Evolutionary conservation across 2,888 invertebrate species (phyloP).

Genomic region (Hirudinaria manillensis): DNA sequence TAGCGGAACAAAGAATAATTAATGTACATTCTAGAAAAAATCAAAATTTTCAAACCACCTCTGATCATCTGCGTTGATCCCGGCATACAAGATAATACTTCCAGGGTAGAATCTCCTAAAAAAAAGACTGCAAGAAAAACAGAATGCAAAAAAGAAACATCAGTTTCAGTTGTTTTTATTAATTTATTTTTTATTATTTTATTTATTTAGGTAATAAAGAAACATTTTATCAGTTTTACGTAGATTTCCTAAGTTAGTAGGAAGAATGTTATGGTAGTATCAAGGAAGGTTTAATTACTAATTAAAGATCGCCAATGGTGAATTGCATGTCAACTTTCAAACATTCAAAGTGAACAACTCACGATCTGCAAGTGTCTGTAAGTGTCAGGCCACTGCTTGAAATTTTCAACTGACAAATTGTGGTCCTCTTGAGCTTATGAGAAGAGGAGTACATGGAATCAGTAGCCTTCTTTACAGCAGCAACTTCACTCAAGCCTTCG

Average conservation of each 20-base stretch:
- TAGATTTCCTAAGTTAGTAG: too few species aligned
- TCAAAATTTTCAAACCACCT: conserved; percentile 56
- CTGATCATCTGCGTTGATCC: conserved; percentile 84
- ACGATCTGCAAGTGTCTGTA: conserved; percentile 86
- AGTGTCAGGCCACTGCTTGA: conserved; percentile 91
- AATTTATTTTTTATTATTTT: too few species aligned
- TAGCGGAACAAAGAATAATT: background rate
- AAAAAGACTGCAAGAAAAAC: conserved; percentile 58
- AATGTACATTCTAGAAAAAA: background rate
- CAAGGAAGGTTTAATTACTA: too few species aligned
- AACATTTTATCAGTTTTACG: too few species aligned
- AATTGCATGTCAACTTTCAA: background rate
- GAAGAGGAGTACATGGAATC: conserved; percentile 36
- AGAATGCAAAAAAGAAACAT: background rate
- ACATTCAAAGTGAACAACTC: conserved; percentile 55
- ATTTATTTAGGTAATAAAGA: too few species aligned
- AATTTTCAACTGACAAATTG: conserved; percentile 86
- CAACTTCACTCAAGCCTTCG: conserved; percentile 92
- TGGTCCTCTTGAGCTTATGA: conserved; percentile 30
- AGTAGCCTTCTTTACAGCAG: conserved; percentile 66
- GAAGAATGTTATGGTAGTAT: too few species aligned
- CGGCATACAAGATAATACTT: conserved; percentile 82
- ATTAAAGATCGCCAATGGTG: too few species aligned
- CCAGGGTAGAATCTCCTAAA: conserved; percentile 91
- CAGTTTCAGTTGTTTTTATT: background rate